These are phyloP conservation scores for Caenorhabditis macrosperma DNA, from an alignment of 2,888 invertebrate genomes.

Conservation along the genomic window DNA sequence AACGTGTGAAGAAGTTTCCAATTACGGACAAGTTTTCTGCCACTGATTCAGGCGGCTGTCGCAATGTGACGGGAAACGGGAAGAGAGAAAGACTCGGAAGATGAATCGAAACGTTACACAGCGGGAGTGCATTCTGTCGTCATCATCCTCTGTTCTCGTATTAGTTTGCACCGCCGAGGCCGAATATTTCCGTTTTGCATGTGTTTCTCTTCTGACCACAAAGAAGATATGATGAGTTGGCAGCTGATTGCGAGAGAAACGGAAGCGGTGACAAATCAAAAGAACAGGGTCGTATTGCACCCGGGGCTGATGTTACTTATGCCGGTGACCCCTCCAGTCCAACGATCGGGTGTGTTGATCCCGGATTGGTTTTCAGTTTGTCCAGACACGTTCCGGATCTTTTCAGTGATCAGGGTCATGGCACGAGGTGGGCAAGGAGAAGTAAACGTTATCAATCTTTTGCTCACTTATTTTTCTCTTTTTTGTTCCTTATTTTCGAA, in stretches of 20 bases:
- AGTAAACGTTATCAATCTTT: conserved; percentile 40
- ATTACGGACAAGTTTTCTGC: conserved; percentile 40
- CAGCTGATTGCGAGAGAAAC: conserved; percentile 33
- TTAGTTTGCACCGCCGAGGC: conserved; percentile 48
- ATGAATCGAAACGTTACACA: conserved; percentile 48
- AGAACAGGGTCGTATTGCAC: conserved; percentile 1
- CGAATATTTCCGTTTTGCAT: conserved; percentile 37
- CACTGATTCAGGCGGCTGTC: conserved; percentile 2
- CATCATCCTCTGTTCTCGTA: conserved; percentile 54
- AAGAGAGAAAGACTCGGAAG: conserved; percentile 2
- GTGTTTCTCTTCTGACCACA: conserved; percentile 38
- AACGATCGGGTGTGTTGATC: conserved; percentile 15
- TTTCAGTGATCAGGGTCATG: conserved; percentile 24
- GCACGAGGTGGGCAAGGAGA: background rate
- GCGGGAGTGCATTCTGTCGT: conserved; percentile 44
- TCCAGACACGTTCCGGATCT: conserved; percentile 3
- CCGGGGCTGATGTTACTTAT: conserved; percentile 37
- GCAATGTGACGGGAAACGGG: conserved; percentile 33
- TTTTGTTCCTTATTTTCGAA: background rate
- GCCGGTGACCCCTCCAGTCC: conserved; percentile 17
- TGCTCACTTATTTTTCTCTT: conserved; percentile 27
- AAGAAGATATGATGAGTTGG: conserved; percentile 15
- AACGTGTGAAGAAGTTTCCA: conserved; percentile 32
- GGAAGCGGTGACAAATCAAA: conserved; percentile 34
- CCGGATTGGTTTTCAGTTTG: conserved; percentile 19